Conservation (phyloP, 2,113 vertebrate species). For the Carettochelys insculpta region DNA sequence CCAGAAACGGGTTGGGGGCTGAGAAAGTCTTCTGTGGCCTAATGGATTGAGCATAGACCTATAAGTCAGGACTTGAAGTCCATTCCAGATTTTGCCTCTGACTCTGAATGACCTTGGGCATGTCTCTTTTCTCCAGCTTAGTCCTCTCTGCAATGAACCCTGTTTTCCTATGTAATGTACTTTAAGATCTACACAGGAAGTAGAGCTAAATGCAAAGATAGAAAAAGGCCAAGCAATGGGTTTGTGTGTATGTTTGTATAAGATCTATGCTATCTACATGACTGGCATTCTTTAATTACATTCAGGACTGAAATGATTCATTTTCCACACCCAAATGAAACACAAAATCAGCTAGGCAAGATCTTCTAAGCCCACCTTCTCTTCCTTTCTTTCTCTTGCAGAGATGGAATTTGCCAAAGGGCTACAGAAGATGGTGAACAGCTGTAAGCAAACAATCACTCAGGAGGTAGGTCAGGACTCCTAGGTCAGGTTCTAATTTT, state of each 20-base stretch:
- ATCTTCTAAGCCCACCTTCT: rapidly evolving
- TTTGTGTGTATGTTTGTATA: not conserved
- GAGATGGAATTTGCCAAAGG: constrained; percentile 93
- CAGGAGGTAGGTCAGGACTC: constrained; percentile 76
- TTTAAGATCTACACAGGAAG: not conserved
- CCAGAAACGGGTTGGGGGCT: not conserved
- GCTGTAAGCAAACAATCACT: constrained; percentile 86
- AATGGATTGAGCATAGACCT: not conserved
- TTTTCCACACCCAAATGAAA: not conserved
- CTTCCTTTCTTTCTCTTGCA: constrained; percentile 52
- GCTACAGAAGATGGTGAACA: constrained; percentile 89
- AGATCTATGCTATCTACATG: not conserved
- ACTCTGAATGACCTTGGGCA: too few relatives aligned
- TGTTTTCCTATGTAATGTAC: not conserved
- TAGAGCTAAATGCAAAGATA: too few relatives aligned
- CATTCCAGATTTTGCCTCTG: not conserved
- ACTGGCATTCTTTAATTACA: not conserved
- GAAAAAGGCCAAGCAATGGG: not conserved
- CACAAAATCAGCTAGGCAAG: not conserved
- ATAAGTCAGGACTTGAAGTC: not conserved
- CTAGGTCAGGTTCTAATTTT: too few relatives aligned
- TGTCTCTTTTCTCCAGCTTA: not conserved
- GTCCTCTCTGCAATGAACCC: not conserved
- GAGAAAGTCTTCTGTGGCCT: not conserved
- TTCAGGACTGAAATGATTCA: not conserved